A percentile compares a stretch with the other conserved stretches of the same genome.
Evolutionary conservation across 2,888 invertebrate species (phyloP).

Genomic region (Drosophila siamana): DNA sequence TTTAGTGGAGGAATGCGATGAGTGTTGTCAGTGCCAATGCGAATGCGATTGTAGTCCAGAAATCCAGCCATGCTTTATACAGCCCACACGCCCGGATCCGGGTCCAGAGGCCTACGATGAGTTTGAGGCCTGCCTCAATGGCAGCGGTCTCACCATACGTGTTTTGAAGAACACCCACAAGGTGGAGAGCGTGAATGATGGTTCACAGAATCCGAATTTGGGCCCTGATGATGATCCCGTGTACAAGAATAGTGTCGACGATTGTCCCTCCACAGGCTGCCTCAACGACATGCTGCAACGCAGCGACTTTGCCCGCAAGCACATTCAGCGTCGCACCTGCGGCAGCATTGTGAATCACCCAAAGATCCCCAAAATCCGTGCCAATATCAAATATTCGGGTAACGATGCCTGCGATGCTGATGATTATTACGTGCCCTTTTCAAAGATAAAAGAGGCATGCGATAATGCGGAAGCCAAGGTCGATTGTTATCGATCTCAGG

Average conservation of each 20-base stretch:
- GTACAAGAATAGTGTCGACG: conserved; percentile 30
- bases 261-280: conserved; percentile 42
- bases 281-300: conserved; percentile 53
- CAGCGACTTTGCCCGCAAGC: conserved; percentile 48
- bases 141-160: conserved; percentile 83
- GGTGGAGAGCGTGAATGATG: conserved; percentile 80
- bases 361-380: conserved; percentile 81
- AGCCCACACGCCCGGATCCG: conserved; percentile 67
- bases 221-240: conserved; percentile 50
- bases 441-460: conserved; percentile 76
- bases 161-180: conserved; percentile 83
- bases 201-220: conserved; percentile 33
- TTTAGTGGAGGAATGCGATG: conserved; percentile 20
- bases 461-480: conserved; percentile 66
- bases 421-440: conserved; percentile 80
- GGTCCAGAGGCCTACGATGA: conserved; percentile 84
- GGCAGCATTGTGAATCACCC: conserved; percentile 74
- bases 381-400: conserved; percentile 84
- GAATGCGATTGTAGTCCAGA: conserved; percentile 66
- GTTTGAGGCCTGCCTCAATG: conserved; percentile 82
- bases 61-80: conserved; percentile 72
- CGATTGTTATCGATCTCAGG: conserved; percentile 72
- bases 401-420: conserved; percentile 77
- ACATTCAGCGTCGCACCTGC: conserved; percentile 52
- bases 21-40: conserved; percentile 53